Conservation (phyloP, 2,797 vertebrate genomes). For the Danio aesculapii region DNA sequence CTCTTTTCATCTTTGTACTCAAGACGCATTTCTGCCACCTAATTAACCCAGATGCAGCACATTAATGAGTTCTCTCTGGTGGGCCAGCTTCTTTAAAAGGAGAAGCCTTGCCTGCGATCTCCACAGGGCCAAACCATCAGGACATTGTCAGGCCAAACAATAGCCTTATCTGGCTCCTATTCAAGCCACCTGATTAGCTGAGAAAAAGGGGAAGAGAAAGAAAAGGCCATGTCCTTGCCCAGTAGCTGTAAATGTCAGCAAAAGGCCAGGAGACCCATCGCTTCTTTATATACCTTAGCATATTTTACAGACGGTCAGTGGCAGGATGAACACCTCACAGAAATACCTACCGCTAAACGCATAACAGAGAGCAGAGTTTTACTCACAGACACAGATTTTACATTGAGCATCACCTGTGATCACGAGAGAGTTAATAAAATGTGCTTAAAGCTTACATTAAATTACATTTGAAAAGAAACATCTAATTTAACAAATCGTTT, state of each 20-base stretch:
- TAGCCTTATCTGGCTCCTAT: slow-evolving; percentile 93
- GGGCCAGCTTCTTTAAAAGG: slow-evolving; percentile 76
- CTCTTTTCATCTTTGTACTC: slow-evolving; percentile 40
- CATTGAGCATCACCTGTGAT: background rate
- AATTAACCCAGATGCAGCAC: slow-evolving; percentile 79
- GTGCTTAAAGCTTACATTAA: no score
- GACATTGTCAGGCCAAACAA: slow-evolving; percentile 93
- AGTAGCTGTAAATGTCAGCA: slow-evolving; percentile 89
- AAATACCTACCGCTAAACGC: slow-evolving; percentile 18
- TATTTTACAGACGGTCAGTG: slow-evolving; percentile 70
- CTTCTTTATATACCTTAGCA: slow-evolving; percentile 74
- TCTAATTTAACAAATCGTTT: no score
- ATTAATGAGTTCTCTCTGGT: slow-evolving; percentile 81
- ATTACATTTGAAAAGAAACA: no score
- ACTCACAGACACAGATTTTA: background rate
- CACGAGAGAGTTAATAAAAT: no score
- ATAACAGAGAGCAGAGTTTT: slow-evolving; percentile 27
- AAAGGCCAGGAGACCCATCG: slow-evolving; percentile 82
- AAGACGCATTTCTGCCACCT: slow-evolving; percentile 60
- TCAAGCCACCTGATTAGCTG: slow-evolving; percentile 97
- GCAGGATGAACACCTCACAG: slow-evolving; percentile 54
- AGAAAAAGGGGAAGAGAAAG: slow-evolving; percentile 88
- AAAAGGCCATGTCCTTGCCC: slow-evolving; percentile 91
- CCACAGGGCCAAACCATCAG: slow-evolving; percentile 82
- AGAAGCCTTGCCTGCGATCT: slow-evolving; percentile 71